These are phyloP conservation scores for Teleogryllus oceanicus DNA, from an alignment of 2,888 invertebrate genomes.

Conservation along the genomic window DNA sequence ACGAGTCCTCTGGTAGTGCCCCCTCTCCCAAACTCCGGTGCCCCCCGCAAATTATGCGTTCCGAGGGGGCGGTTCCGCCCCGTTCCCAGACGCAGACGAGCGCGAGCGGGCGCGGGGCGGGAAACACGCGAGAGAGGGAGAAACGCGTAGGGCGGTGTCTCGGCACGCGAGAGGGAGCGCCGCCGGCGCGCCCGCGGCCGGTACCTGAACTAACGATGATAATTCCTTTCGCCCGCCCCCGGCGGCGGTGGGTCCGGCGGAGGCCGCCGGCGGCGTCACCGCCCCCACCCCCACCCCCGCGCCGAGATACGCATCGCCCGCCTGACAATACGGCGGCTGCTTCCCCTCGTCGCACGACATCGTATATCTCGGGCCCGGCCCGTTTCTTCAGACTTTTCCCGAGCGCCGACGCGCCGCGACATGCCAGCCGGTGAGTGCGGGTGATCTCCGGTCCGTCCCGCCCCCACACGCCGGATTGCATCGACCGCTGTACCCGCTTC, in stretches of 20 bases:
- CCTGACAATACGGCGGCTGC: background rate
- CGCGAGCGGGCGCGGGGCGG: background rate
- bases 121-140: background rate
- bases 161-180: background rate
- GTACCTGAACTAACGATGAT: conserved; percentile 18
- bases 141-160: too few species aligned
- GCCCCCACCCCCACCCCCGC: background rate
- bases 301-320: background rate
- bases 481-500: too few species aligned
- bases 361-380: background rate
- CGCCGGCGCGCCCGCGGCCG: background rate
- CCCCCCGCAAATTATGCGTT: conserved; percentile 12
- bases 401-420: background rate
- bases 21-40: background rate
- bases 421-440: too few species aligned
- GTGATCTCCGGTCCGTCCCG: too few species aligned
- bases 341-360: background rate
- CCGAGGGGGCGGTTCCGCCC: background rate
- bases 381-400: background rate
- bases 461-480: too few species aligned
- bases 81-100: background rate
- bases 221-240: background rate
- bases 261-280: background rate
- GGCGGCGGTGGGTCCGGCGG: background rate
- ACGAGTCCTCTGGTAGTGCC: background rate